A percentile compares a stretch with the other conserved stretches of the same genome.
Conservation (phyloP, 2,888 invertebrate genomes). For the Tachina fera region DNA sequence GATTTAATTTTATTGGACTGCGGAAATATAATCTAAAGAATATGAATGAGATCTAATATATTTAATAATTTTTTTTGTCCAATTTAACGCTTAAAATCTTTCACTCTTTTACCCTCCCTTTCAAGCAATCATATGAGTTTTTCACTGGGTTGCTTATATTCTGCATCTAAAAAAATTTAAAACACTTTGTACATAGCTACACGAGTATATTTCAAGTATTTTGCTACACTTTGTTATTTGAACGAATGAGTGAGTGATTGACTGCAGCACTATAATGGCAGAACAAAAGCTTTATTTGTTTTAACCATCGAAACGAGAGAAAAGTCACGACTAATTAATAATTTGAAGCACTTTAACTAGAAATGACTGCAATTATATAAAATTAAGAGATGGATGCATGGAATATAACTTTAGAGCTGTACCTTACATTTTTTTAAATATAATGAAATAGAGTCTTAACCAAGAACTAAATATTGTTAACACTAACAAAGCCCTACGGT, state of each 20-base stretch:
- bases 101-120: not conserved
- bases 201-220: not conserved
- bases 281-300: constrained; percentile 51
- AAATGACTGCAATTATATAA: constrained; percentile 23
- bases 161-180: not conserved
- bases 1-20: too few relatives aligned
- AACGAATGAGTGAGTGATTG: not conserved
- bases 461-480: too few relatives aligned
- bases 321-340: constrained; percentile 58
- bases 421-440: too few relatives aligned
- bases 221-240: not conserved
- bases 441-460: too few relatives aligned
- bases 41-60: too few relatives aligned
- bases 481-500: too few relatives aligned
- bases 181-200: not conserved
- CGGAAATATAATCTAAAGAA: too few relatives aligned
- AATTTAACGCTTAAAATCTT: not conserved
- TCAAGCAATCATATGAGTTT: not conserved
- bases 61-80: not conserved
- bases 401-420: too few relatives aligned
- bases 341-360: constrained; percentile 25
- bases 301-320: constrained; percentile 15
- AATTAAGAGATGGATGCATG: too few relatives aligned
- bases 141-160: not conserved
- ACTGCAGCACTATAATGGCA: not conserved